Evolutionary conservation across 2,797 vertebrate species (phyloP).

Genomic region (Petrocephalus sullivani): DNA sequence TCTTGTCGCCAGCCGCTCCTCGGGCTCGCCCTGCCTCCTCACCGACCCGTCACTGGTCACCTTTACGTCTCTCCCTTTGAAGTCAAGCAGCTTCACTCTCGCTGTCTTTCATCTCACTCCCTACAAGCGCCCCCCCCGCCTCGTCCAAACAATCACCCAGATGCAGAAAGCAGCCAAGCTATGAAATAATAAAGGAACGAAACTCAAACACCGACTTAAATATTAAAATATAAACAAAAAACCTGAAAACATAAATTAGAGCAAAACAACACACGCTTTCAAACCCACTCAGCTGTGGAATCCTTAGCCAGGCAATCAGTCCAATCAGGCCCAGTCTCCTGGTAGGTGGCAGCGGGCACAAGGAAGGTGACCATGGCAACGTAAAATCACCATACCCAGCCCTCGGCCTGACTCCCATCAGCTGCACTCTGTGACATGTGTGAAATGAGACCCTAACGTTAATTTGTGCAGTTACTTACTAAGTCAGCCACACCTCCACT

Average conservation of each 20-base stretch:
- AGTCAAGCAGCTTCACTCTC: neutral
- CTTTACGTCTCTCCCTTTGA: slow-evolving; percentile 1
- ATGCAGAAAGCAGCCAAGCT: neutral
- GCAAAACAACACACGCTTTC: no score
- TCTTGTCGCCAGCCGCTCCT: neutral
- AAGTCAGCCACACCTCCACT: neutral
- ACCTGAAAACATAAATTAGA: neutral
- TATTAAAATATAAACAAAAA: neutral
- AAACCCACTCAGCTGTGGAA: neutral
- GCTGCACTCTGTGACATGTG: no score
- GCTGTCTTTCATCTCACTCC: neutral
- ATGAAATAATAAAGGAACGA: neutral
- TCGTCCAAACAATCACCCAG: neutral
- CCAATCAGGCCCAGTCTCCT: neutral
- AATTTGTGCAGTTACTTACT: neutral
- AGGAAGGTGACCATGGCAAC: neutral
- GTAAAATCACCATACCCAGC: neutral
- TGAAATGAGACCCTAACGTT: neutral
- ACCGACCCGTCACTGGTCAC: neutral
- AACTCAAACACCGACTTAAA: neutral
- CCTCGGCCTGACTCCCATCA: neutral
- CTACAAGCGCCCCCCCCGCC: neutral
- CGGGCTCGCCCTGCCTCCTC: neutral
- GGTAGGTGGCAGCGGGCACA: neutral
- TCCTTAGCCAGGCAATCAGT: neutral